Percentiles rank a stretch among this genome's conserved stretches.
Evolutionary conservation across 2,113 vertebrate species (phyloP).

Genomic region (Hucho hucho): DNA sequence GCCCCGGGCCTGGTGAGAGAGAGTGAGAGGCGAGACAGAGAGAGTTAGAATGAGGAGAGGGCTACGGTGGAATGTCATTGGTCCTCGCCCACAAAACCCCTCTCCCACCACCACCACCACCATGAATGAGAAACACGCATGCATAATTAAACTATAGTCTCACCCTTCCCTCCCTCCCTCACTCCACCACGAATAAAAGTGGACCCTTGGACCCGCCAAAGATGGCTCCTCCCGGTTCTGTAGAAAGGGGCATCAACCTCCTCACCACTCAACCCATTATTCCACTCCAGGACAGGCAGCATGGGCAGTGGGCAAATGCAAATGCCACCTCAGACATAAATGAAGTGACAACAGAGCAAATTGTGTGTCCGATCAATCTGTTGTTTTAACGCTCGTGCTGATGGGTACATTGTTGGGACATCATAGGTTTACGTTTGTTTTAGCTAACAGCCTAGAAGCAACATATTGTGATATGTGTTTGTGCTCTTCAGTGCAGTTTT

Average conservation of each 20-base stretch:
- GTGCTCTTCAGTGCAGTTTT: too few relatives aligned
- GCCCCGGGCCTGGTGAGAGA: constrained; percentile 77
- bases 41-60: constrained; percentile 36
- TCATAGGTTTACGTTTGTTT: too few relatives aligned
- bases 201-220: constrained; percentile 34
- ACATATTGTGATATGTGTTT: too few relatives aligned
- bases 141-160: constrained; percentile 92
- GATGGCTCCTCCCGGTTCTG: constrained; percentile 23
- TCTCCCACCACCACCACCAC: constrained; percentile 77
- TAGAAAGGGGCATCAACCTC: constrained; percentile 12
- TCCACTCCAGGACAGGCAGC: neutral
- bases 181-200: constrained; percentile 37
- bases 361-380: constrained; percentile 15
- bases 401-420: too few relatives aligned
- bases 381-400: too few relatives aligned
- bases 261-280: neutral
- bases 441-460: too few relatives aligned
- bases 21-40: too few relatives aligned
- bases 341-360: constrained; percentile 45
- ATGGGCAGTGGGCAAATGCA: constrained; percentile 37
- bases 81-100: constrained; percentile 69
- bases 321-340: constrained; percentile 46
- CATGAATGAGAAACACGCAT: constrained; percentile 92
- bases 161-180: constrained; percentile 16
- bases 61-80: constrained; percentile 88